phyloP scores from a whole-genome alignment of 2,797 vertebrate genomes.

The Micromesistius poutassou region DNA sequence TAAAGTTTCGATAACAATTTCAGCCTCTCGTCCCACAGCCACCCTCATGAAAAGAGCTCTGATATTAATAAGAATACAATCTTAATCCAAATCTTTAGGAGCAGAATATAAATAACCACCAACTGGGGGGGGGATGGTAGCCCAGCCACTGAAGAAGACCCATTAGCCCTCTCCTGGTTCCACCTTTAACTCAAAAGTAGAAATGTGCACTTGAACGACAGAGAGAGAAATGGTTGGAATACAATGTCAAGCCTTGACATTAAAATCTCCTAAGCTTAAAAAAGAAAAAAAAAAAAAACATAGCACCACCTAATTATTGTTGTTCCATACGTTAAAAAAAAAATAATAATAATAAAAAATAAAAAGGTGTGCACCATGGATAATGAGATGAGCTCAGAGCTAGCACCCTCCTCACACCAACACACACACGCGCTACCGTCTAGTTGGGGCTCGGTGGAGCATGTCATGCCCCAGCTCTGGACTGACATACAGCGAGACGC shows the following conservation, averaged over 20 bases:
- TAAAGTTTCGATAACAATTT: too few relatives aligned
- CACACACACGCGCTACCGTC: conserved; percentile 28
- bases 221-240: conserved; percentile 25
- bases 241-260: conserved; percentile 22
- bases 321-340: too few relatives aligned
- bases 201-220: conserved; percentile 32
- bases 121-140: too few relatives aligned
- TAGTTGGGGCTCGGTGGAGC: conserved; percentile 25
- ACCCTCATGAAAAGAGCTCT: too few relatives aligned
- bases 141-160: conserved; percentile 10
- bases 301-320: conserved; percentile 47
- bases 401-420: conserved; percentile 32
- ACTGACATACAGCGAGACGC: conserved; percentile 28
- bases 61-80: too few relatives aligned
- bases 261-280: conserved; percentile 25
- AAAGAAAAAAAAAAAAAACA: conserved; percentile 5
- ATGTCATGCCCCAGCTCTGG: conserved; percentile 30
- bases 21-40: too few relatives aligned
- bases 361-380: conserved; percentile 45
- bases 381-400: conserved; percentile 39
- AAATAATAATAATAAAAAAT: too few relatives aligned
- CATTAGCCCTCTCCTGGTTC: background rate
- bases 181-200: background rate
- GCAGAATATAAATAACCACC: too few relatives aligned
- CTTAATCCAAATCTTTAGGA: too few relatives aligned